Evolutionary conservation across 2,113 vertebrate species (phyloP).

Genomic region (Orientallactaga bullata): DNA sequence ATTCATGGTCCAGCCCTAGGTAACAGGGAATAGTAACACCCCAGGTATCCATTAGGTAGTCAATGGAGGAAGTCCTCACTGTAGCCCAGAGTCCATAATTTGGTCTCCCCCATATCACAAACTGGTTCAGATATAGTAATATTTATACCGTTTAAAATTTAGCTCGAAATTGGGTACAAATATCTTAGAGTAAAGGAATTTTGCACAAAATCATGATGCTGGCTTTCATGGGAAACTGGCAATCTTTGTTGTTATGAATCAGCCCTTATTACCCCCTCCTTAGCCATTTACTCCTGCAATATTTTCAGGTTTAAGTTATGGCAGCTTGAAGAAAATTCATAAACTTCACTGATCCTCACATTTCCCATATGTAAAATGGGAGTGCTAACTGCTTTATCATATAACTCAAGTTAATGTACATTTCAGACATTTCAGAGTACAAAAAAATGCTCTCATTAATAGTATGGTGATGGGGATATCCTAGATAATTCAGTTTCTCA

Average conservation of each 20-base stretch:
- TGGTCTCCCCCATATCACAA: neutral
- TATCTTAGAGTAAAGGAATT: neutral
- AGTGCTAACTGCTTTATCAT: neutral
- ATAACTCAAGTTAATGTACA: neutral
- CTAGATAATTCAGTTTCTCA: neutral
- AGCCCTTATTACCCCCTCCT: no score
- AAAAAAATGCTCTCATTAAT: neutral
- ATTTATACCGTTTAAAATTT: neutral
- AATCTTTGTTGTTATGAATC: no score
- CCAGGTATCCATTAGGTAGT: neutral
- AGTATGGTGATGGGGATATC: neutral
- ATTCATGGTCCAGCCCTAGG: accelerated
- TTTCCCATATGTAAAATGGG: neutral
- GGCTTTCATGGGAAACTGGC: neutral
- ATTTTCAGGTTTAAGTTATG: neutral
- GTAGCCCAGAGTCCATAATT: neutral
- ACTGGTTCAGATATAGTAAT: neutral
- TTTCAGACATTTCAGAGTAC: neutral
- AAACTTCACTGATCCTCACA: neutral
- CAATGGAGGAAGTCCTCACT: neutral
- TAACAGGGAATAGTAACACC: neutral
- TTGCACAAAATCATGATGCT: neutral
- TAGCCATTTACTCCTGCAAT: neutral
- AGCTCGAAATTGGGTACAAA: neutral
- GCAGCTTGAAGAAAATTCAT: neutral